Percentiles rank a stretch among this genome's conserved stretches.
Conservation (phyloP, 2,113 vertebrate species). For the Egretta garzetta region DNA sequence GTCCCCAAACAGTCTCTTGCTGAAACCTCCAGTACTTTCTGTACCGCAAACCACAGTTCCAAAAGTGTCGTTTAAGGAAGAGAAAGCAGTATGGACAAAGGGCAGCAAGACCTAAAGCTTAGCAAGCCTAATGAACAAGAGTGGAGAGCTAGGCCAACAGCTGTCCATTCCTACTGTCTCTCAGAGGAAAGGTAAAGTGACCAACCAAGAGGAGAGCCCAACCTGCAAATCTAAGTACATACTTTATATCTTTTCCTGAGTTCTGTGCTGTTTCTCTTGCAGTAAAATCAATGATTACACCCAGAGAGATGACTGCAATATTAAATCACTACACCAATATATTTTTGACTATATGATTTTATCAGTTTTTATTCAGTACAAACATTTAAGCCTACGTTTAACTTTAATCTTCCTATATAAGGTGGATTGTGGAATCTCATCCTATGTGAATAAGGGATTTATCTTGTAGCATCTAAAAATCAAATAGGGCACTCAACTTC, state of each 20-base stretch:
- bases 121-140: neutral
- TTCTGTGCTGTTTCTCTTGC: neutral
- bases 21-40: neutral
- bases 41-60: neutral
- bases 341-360: neutral
- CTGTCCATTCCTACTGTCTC: neutral
- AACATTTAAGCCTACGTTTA: neutral
- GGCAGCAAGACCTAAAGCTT: neutral
- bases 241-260: neutral
- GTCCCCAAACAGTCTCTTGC: neutral
- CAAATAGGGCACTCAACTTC: neutral
- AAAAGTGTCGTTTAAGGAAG: neutral
- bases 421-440: neutral
- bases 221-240: neutral
- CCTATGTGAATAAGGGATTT: neutral
- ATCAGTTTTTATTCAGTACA: neutral
- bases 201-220: neutral
- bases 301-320: neutral
- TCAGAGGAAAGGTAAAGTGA: neutral
- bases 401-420: neutral
- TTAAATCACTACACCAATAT: neutral
- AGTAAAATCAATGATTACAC: neutral
- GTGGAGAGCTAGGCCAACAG: neutral
- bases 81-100: neutral
- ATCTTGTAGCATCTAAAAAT: neutral